A percentile compares a stretch with the other conserved stretches of the same genome.
phyloP scores from a whole-genome alignment of 2,888 invertebrate species.

The Ormyrus labotus region DNA sequence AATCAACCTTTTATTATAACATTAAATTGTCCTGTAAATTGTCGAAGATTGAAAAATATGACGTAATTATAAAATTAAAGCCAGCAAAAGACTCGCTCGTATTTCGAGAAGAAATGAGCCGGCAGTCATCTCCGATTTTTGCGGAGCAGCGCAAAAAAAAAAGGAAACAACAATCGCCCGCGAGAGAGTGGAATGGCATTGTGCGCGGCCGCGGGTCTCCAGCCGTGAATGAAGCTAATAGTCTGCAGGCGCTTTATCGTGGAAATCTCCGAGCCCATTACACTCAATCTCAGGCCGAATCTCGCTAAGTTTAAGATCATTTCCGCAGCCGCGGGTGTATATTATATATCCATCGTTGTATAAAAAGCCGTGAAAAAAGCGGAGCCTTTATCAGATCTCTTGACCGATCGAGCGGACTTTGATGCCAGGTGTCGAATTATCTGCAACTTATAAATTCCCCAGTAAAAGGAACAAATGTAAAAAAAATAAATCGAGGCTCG shows the following conservation, averaged over 20 bases:
- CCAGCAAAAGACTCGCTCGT: too few species aligned
- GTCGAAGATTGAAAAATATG: too few species aligned
- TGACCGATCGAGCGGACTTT: too few species aligned
- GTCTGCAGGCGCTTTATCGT: not conserved
- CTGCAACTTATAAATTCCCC: not conserved
- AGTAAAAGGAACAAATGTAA: not conserved
- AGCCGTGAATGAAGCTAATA: conserved; percentile 40
- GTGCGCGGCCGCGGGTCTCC: conserved; percentile 31
- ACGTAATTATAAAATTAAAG: too few species aligned
- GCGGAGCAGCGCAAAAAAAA: too few species aligned
- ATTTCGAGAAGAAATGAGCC: conserved; percentile 22
- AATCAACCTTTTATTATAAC: too few species aligned
- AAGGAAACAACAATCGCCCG: not conserved
- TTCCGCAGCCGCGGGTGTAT: not conserved
- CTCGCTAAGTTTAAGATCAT: not conserved
- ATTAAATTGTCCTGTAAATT: too few species aligned
- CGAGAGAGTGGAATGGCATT: conserved; percentile 32
- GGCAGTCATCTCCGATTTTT: conserved; percentile 38
- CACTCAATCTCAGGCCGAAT: conserved; percentile 26
- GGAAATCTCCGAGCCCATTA: not conserved
- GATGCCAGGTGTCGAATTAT: not conserved
- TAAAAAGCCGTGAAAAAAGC: not conserved
- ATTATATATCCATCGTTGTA: not conserved
- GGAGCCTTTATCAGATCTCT: too few species aligned
- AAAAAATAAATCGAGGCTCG: not conserved